Evolutionary conservation across 2,888 invertebrate genomes (phyloP), one percentile per base, ranked within the genome.

Genomic region (Caenorhabditis sp.): DNA sequence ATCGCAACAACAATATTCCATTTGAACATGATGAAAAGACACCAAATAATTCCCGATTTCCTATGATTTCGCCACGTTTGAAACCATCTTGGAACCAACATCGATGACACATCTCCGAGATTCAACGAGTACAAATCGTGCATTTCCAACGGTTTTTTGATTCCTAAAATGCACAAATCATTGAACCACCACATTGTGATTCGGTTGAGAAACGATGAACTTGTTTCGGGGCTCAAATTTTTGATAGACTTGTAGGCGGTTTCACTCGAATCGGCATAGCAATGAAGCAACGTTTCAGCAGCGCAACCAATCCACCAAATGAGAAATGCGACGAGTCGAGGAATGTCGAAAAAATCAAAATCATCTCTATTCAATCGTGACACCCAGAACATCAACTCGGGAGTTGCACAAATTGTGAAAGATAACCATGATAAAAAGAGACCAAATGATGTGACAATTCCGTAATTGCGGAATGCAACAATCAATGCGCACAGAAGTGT

Each of bases 381-480:
- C 14, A 86, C 60, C 82, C 83, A 86, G 62, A 74, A 86, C 65
- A 85, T 79, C 19, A 85, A 63, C 59, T 86, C 86, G 8, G 86
- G 85, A 17, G 92, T 89, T 1, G 93, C 93, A 55, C 92, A 92
- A 31, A 95, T 27, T 0, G 91, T 90, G 64, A 94, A 88, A 0
- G 95, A 87, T 23, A 95, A 90, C 95, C 96, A 97, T 89, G 96
- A 96, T 78, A 95, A 89, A 89, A 95, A 96, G 69, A 95, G 90
- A 62, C 94, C 91, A 4, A 96, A 97, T 3, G 97, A 96, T 17
- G 95, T 93, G 85, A 78, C 73, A 85, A 94, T 91, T 21, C 97
- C 97, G 90, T 92, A 92, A 88, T 92, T 92, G 83, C 93, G 92
- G 88, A 95, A 95, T 87, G 93, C 92, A 83, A 92, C 90, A 76